Conservation (phyloP, 2,888 invertebrate genomes). For the Epistrophella euchroma region DNA sequence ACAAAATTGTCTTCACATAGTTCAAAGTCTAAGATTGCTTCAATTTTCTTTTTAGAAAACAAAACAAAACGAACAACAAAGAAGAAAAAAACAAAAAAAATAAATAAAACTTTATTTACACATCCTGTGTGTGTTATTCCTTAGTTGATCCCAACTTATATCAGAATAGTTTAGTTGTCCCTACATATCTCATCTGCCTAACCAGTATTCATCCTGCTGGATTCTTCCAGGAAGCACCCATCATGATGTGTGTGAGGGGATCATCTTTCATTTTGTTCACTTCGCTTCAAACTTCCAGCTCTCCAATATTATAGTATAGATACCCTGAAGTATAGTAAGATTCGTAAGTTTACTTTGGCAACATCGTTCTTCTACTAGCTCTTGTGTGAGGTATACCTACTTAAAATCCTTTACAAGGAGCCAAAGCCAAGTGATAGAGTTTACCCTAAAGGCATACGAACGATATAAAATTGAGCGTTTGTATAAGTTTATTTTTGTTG, state of each 20-base stretch:
- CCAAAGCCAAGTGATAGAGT: constrained; percentile 47
- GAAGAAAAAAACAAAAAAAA: neutral
- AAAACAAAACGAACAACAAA: neutral
- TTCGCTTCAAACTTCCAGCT: constrained; percentile 4
- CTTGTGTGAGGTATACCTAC: neutral
- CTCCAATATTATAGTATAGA: neutral
- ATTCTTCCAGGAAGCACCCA: constrained; percentile 12
- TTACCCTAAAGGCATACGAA: constrained; percentile 10
- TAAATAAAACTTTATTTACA: constrained; percentile 10
- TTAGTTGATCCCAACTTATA: constrained; percentile 22
- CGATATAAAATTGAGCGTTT: constrained; percentile 42
- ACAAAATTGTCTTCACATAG: too few species aligned
- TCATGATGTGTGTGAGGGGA: constrained; percentile 9
- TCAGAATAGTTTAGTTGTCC: constrained; percentile 16
- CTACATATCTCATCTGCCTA: constrained; percentile 11
- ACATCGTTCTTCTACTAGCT: neutral
- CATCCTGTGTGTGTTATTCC: constrained; percentile 2
- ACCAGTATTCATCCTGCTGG: neutral
- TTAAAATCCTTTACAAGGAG: constrained; percentile 22
- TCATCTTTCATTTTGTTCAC: constrained; percentile 20
- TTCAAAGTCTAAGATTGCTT: too few species aligned
- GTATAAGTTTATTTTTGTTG: constrained; percentile 52
- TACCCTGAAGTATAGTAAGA: constrained; percentile 7
- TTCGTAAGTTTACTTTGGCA: constrained; percentile 25
- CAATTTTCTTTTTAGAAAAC: neutral